Evolutionary conservation across 2,888 invertebrate genomes (phyloP).

Genomic region (Stenolophus ochropezus): DNA sequence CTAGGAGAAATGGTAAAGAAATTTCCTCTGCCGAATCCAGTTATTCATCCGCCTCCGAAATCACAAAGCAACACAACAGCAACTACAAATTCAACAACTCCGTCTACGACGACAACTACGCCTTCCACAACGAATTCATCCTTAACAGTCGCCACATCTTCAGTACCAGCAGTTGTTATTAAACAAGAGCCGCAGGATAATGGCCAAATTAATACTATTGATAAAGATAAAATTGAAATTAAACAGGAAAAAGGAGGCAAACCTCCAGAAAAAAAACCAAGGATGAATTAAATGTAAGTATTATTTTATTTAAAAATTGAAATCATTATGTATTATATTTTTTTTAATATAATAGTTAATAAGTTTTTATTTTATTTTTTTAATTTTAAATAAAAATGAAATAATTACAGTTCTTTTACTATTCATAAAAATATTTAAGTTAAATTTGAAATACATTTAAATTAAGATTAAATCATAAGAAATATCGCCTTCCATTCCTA

Average conservation of each 20-base stretch:
- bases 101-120: conserved; percentile 70
- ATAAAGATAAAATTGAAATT: conserved; percentile 82
- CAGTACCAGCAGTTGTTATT: conserved; percentile 70
- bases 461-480: too few species aligned
- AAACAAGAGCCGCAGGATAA: conserved; percentile 75
- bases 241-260: conserved; percentile 80
- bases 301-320: neutral
- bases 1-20: conserved; percentile 89
- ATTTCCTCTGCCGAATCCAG: conserved; percentile 84
- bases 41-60: conserved; percentile 26
- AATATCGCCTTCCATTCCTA: too few species aligned
- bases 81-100: conserved; percentile 73
- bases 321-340: neutral
- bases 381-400: too few species aligned
- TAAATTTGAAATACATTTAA: too few species aligned
- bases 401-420: too few species aligned
- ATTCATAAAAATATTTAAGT: too few species aligned
- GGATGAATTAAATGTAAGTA: conserved; percentile 72
- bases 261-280: conserved; percentile 90
- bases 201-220: conserved; percentile 78
- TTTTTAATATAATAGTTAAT: too few species aligned
- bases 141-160: conserved; percentile 70
- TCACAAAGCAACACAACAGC: conserved; percentile 72
- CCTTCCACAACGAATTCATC: conserved; percentile 61
- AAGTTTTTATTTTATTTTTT: too few species aligned